A percentile compares a stretch with the other conserved stretches of the same genome.
phyloP scores from a whole-genome alignment of 2,113 vertebrate species.

The Paramormyrops kingsleyae region DNA sequence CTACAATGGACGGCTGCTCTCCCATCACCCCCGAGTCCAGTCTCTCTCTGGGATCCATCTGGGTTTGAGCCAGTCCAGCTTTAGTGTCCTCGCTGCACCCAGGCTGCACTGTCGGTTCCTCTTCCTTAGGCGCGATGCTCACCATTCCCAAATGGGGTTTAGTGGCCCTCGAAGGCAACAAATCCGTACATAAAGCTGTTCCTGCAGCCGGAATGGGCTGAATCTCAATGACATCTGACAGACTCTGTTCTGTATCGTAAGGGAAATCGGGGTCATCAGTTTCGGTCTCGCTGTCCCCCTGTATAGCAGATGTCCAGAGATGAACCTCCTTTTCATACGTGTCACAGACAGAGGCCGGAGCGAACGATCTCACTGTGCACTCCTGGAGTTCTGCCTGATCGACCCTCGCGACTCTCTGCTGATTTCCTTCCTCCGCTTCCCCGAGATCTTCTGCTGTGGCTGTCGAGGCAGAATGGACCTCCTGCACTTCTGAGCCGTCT shows the following conservation, averaged over 20 bases:
- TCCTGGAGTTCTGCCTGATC: conserved; percentile 44
- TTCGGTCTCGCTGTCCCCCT: conserved; percentile 47
- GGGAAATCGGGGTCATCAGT: conserved; percentile 53
- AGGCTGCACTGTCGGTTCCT: background rate
- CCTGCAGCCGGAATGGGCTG: conserved; percentile 12
- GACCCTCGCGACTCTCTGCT: conserved; percentile 19
- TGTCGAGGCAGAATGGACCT: conserved; percentile 22
- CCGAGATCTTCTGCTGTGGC: conserved; percentile 39
- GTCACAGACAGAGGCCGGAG: conserved; percentile 33
- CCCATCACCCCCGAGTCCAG: conserved; percentile 16
- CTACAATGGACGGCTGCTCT: background rate
- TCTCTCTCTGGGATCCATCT: conserved; percentile 33
- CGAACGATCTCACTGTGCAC: conserved; percentile 29
- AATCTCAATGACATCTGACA: conserved; percentile 34
- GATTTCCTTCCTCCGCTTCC: conserved; percentile 52
- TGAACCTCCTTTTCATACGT: conserved; percentile 49
- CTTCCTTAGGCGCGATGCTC: background rate
- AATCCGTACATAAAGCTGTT: conserved; percentile 15
- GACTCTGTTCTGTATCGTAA: conserved; percentile 50
- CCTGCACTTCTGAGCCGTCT: background rate
- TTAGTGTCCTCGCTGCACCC: conserved; percentile 2
- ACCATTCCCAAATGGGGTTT: conserved; percentile 22
- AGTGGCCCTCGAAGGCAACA: conserved; percentile 23
- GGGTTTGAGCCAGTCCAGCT: conserved; percentile 2
- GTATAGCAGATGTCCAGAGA: conserved; percentile 52